These are phyloP conservation scores for Pterois miles DNA, from an alignment of 2,797 vertebrate species.

Conservation along the genomic window DNA sequence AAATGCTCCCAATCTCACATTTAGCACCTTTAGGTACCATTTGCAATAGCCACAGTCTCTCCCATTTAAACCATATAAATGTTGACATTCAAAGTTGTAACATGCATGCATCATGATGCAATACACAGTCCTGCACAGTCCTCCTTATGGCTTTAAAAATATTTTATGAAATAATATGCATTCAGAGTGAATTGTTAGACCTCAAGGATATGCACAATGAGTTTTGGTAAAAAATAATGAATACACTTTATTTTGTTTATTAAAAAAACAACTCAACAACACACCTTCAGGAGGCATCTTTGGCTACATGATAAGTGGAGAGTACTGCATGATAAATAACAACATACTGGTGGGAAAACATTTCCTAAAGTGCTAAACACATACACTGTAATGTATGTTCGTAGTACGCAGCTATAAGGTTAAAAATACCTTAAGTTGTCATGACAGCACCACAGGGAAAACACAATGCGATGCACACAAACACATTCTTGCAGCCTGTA, in stretches of 20 bases:
- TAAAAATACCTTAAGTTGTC: conserved; percentile 15
- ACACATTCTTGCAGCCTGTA: neutral
- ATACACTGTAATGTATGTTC: neutral
- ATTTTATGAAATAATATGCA: neutral
- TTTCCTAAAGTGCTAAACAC: neutral
- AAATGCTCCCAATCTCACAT: too few relatives aligned
- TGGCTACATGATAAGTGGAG: neutral
- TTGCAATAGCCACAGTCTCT: neutral
- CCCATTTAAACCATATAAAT: neutral
- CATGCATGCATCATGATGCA: neutral
- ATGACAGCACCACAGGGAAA: conserved; percentile 13
- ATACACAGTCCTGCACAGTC: neutral
- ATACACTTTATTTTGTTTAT: neutral
- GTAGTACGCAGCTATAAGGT: neutral
- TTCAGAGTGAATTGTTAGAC: neutral
- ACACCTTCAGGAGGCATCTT: neutral
- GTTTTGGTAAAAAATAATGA: neutral
- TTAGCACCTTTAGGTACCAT: too few relatives aligned
- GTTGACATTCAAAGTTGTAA: neutral
- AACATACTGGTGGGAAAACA: neutral
- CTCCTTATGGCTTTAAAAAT: neutral
- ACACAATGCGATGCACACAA: neutral
- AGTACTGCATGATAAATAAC: neutral
- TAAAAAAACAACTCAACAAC: neutral
- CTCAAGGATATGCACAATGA: neutral